Percentiles rank a stretch among this genome's conserved stretches.
Conservation (phyloP, 23 tunicate species). For the Phallusia fumigata region DNA sequence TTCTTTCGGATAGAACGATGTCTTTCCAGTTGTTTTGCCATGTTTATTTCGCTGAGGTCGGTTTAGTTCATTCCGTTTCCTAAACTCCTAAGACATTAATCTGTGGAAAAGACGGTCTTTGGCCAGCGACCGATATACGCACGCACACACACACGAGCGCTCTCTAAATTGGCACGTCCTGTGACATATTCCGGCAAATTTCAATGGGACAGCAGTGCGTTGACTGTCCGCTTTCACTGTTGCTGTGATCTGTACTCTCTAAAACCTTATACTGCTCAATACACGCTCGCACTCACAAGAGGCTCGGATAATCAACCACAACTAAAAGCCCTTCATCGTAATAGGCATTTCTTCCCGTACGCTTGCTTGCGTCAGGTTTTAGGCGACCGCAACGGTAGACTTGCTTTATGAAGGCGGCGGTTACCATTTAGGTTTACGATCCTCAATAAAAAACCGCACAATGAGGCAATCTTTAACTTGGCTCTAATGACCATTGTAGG, state of each 20-base stretch:
- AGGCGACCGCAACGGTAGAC: background rate
- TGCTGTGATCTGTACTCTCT: background rate
- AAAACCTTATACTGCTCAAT: background rate
- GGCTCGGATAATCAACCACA: background rate
- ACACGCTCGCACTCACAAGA: background rate
- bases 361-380: background rate
- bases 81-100: background rate
- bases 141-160: constrained; percentile 3
- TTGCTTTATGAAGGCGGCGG: constrained; percentile 7
- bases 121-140: background rate
- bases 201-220: background rate
- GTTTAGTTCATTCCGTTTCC: background rate
- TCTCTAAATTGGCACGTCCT: constrained; percentile 6
- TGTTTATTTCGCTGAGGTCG: background rate
- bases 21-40: constrained; percentile 29
- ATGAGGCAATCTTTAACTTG: background rate
- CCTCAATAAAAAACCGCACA: background rate
- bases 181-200: background rate
- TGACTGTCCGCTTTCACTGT: background rate
- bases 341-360: constrained; percentile 5
- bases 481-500: background rate
- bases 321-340: background rate
- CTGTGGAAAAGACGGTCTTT: background rate
- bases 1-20: constrained; percentile 31
- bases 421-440: background rate